These are phyloP conservation scores for Ctenochaetus hawaiiensis DNA, from an alignment of 2,797 vertebrate genomes.

Conservation along the genomic window DNA sequence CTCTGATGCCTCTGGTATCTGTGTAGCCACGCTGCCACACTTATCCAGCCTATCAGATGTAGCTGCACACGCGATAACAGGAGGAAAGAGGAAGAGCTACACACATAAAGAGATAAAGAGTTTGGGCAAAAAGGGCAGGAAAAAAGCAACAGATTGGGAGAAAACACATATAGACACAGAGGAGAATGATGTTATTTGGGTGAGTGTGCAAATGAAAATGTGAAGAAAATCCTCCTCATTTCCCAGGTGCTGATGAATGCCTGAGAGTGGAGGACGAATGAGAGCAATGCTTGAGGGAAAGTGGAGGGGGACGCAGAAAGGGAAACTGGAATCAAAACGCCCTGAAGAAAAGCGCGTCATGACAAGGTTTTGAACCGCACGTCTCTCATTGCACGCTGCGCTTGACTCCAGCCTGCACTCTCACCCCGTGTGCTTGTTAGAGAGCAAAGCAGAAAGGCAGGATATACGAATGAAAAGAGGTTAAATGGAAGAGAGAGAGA, in stretches of 20 bases:
- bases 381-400: slow-evolving; percentile 63
- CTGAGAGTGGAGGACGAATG: slow-evolving; percentile 23
- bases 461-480: slow-evolving; percentile 24
- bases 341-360: slow-evolving; percentile 54
- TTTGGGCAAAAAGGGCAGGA: slow-evolving; percentile 21
- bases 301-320: slow-evolving; percentile 32
- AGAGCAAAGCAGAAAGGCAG: slow-evolving; percentile 56
- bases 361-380: slow-evolving; percentile 78
- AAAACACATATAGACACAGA: slow-evolving; percentile 26
- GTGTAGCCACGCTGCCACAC: slow-evolving; percentile 65
- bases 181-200: slow-evolving; percentile 41
- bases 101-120: slow-evolving; percentile 28
- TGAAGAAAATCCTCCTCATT: slow-evolving; percentile 25
- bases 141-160: slow-evolving; percentile 47
- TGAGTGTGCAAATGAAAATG: slow-evolving; percentile 38
- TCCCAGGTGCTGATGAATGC: slow-evolving; percentile 53
- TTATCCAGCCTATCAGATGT: slow-evolving; percentile 73
- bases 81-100: slow-evolving; percentile 30
- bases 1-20: slow-evolving; percentile 70
- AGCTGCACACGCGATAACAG: slow-evolving; percentile 40
- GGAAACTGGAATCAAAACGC: slow-evolving; percentile 41
- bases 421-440: slow-evolving; percentile 75
- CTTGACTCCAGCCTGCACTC: slow-evolving; percentile 78
- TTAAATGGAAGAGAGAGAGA: slow-evolving; percentile 18
- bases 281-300: slow-evolving; percentile 40